These are phyloP conservation scores for Labeo calbasu DNA, from an alignment of 2,797 vertebrate species.

Conservation along the genomic window DNA sequence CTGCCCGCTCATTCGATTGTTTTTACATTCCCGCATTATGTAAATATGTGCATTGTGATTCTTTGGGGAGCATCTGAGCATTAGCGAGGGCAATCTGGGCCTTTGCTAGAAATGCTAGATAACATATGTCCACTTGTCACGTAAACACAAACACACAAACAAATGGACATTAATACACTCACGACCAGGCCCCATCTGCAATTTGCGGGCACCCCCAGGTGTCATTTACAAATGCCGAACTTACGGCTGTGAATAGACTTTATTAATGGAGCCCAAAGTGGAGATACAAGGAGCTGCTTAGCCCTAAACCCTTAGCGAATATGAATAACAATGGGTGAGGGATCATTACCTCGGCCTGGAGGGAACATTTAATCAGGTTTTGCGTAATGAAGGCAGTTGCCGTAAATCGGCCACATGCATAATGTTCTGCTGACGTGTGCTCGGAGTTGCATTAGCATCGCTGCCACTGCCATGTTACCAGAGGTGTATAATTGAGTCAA, in stretches of 20 bases:
- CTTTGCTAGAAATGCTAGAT: constrained; percentile 64
- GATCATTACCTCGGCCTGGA: constrained; percentile 76
- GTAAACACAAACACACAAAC: constrained; percentile 67
- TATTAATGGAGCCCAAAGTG: constrained; percentile 74
- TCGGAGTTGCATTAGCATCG: constrained; percentile 71
- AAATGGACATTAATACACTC: constrained; percentile 70
- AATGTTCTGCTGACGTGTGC: constrained; percentile 67
- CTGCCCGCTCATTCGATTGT: constrained; percentile 43
- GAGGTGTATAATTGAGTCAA: constrained; percentile 60
- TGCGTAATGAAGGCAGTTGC: constrained; percentile 79
- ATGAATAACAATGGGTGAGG: constrained; percentile 78
- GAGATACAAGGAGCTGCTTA: constrained; percentile 71
- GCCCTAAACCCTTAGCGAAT: constrained; percentile 69
- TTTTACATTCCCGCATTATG: constrained; percentile 69
- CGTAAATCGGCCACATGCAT: constrained; percentile 73
- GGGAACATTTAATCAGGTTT: constrained; percentile 80
- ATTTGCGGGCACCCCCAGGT: constrained; percentile 60
- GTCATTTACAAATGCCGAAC: constrained; percentile 65
- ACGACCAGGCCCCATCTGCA: constrained; percentile 70
- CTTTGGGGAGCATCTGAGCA: constrained; percentile 60
- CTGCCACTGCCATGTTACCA: constrained; percentile 57
- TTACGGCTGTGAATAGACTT: constrained; percentile 69
- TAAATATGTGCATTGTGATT: constrained; percentile 73
- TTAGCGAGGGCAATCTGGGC: constrained; percentile 71
- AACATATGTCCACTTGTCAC: constrained; percentile 76